Percentiles rank a stretch among this genome's conserved stretches.
Conservation (phyloP, 2,797 vertebrate genomes). For the Ctenopoma multispine region DNA sequence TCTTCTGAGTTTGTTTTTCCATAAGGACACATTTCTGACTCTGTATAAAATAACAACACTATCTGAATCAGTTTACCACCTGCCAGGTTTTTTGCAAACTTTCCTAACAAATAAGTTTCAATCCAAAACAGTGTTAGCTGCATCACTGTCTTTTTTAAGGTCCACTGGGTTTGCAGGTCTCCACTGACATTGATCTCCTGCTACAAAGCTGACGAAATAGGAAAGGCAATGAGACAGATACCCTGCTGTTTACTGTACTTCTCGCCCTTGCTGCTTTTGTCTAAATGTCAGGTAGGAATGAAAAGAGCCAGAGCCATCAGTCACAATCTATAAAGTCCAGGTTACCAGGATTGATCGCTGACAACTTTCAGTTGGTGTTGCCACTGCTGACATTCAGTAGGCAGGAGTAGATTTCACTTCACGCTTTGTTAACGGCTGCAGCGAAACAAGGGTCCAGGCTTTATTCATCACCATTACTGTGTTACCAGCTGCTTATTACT, state of each 20-base stretch:
- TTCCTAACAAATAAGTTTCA: constrained; percentile 3
- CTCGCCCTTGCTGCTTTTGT: constrained; percentile 22
- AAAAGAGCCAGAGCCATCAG: background rate
- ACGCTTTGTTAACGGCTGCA: background rate
- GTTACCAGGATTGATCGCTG: constrained; percentile 13
- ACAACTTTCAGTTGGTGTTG: background rate
- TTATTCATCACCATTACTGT: background rate
- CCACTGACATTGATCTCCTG: constrained; percentile 23
- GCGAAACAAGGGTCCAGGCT: background rate
- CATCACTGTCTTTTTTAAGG: constrained; percentile 5
- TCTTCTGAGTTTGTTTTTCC: constrained; percentile 6
- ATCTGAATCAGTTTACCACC: background rate
- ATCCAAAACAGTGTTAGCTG: constrained; percentile 4
- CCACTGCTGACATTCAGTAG: background rate
- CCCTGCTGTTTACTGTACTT: constrained; percentile 15
- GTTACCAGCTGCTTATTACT: background rate
- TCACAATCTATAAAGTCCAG: background rate
- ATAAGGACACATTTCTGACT: background rate
- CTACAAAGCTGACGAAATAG: constrained; percentile 2
- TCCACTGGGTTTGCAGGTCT: constrained; percentile 25
- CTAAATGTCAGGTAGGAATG: constrained; percentile 31
- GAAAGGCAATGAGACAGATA: constrained; percentile 14
- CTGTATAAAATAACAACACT: background rate
- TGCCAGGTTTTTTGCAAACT: constrained; percentile 2
- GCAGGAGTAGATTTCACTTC: background rate